Evolutionary conservation across 1,140 invertebrate species (phyloP), one percentile per base, ranked within the genome.

Genomic region (Matsumurasca onukii): DNA sequence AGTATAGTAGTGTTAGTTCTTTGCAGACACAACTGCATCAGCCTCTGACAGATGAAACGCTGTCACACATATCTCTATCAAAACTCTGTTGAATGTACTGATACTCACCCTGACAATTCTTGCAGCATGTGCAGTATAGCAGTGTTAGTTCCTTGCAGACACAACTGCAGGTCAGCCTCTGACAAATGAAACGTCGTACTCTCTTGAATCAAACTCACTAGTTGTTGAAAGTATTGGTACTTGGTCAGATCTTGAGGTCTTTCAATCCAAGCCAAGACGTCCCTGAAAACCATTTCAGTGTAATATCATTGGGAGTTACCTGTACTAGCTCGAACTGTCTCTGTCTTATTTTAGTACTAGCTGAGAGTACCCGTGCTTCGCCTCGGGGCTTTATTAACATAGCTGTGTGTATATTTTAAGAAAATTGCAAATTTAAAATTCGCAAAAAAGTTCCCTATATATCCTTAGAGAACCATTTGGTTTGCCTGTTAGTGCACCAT

Each of bases 151-250:
- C 66, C 63, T 22, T 70, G 31, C 17, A 62, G 20, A 57, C 72
- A 73, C n/a, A 68, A 30, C 0, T 64, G 65, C 15, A 73, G 31
- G 34, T 73, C 72, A 57, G 69, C 66, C 13, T 69, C 68, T n/a
- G 69, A 70, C 13, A 73, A 29, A 52, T 69, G 64, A 30, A 73
- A 67, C 15, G 67, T 70, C 5, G 70, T 71, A 34, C 73, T 74
- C 5, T 49, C 62, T 27, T 73, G 69, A 2, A 72, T 66, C 13
- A 74, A 31, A 17, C 31, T 51, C 9, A 67, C 69, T 55, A 74
- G 34, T 34, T 69, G 31, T 31, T 63, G 61, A 45, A 72, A 70
- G 55, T 74, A 74, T 51, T 65, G 62, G n/a, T 72, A 69, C 45
- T 72, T 51, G 0, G 57, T 55, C 31, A 74, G 48, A 24, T 74